Evolutionary conservation across 2,888 invertebrate species (phyloP).

Genomic region (Pseudococcus viburni): DNA sequence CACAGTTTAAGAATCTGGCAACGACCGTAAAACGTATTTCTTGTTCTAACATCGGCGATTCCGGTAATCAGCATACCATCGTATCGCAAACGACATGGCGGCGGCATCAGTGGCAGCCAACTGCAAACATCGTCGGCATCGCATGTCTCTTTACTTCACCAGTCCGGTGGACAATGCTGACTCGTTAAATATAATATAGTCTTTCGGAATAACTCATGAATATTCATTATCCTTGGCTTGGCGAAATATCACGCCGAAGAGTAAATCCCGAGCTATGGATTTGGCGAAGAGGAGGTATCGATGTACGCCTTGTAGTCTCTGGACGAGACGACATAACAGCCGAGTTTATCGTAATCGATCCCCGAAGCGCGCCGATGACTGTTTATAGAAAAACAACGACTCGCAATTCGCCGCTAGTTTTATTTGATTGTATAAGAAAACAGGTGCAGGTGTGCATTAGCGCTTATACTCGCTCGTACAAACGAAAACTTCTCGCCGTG

Average conservation of each 20-base stretch:
- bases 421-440: background rate
- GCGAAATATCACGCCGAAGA: background rate
- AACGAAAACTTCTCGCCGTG: background rate
- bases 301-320: background rate
- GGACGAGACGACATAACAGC: background rate
- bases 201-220: conserved; percentile 24
- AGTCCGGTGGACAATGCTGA: conserved; percentile 37
- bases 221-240: background rate
- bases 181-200: conserved; percentile 31
- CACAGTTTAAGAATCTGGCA: conserved; percentile 31
- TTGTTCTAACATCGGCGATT: conserved; percentile 33
- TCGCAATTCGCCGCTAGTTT: background rate
- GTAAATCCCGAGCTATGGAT: background rate
- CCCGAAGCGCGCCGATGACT: background rate
- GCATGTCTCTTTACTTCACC: background rate
- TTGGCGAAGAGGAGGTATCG: background rate
- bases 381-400: background rate
- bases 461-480: background rate
- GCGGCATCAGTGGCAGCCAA: background rate
- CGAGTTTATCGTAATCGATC: background rate
- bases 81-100: too few relatives aligned
- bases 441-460: conserved; percentile 16
- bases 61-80: conserved; percentile 51
- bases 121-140: conserved; percentile 10
- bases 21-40: conserved; percentile 50